Percentiles rank a stretch among this genome's conserved stretches.
These are phyloP conservation scores for Drosophila diplacantha DNA, from an alignment of 2,888 invertebrate genomes.

Conservation along the genomic window DNA sequence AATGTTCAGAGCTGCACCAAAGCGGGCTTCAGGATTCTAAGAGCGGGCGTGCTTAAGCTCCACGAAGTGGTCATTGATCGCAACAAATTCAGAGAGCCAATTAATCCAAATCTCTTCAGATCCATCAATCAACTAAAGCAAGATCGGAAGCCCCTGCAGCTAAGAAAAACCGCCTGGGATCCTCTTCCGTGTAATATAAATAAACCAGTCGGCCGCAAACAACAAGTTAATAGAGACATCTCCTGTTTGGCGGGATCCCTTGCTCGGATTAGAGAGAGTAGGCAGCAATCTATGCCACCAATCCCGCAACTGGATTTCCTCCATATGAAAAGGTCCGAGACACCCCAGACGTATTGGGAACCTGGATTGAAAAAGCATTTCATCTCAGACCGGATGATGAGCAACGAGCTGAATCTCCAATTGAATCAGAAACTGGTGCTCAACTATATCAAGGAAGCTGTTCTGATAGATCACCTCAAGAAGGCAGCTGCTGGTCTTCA, in stretches of 20 bases:
- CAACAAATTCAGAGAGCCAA: too few species aligned
- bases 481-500: slow-evolving; percentile 79
- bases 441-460: slow-evolving; percentile 26
- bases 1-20: background rate
- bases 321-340: background rate
- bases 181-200: background rate
- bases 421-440: slow-evolving; percentile 28
- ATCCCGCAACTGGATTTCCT: background rate
- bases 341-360: background rate
- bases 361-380: slow-evolving; percentile 42
- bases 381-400: slow-evolving; percentile 41
- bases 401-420: slow-evolving; percentile 42
- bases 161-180: background rate
- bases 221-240: background rate
- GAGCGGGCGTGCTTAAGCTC: slow-evolving; percentile 9
- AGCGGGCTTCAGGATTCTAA: background rate
- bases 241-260: slow-evolving; percentile 8
- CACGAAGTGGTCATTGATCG: background rate
- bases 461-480: slow-evolving; percentile 71
- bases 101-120: background rate
- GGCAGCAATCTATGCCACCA: background rate
- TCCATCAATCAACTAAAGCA: slow-evolving; percentile 12
- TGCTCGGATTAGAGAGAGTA: slow-evolving; percentile 7
- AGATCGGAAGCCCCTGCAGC: background rate
- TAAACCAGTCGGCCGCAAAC: too few species aligned